Evolutionary conservation across 2,888 invertebrate genomes (phyloP), one percentile per base, ranked within the genome.

Genomic region (Gnatocerus cornutus): DNA sequence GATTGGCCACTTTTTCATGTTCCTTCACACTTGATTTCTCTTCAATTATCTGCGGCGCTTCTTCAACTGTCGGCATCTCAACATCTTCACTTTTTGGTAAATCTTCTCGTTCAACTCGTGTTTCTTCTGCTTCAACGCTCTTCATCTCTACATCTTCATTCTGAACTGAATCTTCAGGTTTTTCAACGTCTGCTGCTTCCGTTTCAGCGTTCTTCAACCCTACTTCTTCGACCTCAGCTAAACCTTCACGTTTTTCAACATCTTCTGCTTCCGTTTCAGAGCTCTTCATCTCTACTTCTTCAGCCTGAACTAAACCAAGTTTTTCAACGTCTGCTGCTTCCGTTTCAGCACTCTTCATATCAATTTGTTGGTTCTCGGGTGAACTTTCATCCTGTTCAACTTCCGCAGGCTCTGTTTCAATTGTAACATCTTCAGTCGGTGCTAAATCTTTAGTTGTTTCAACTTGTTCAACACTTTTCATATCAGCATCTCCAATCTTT

Each of bases 371-470:
- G n/a, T n/a, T n/a, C n/a, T n/a, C n/a, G n/a, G n/a, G n/a, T n/a
- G n/a, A n/a, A n/a, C n/a, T n/a, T n/a, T n/a, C n/a, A n/a, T n/a
- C n/a, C n/a, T n/a, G n/a, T 33, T 43, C 3, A 21, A 21, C 21
- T 21, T 21, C 21, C 21, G 4, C 21, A 21, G 21, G 4, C 4
- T 1, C 4, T 21, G 21, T 4, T 21, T 21, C 21, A 21, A 21
- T 21, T 4, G 21, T 21, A 1, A 21, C 21, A 3, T 8, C 12
- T 12, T 43, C 43, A 12, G 1, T 43, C 10, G 1, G 14, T 43
- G 12, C 14, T 43, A 21, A 21, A 21, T 12, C 43, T 43, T 33
- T n/a, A 29, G 41, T 10, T 41, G 12, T 41, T 41, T 41, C 41
- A n/a, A 3, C 41, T 9, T 41, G 41, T 7, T 29, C 29, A 29